Evolutionary conservation across 1,140 invertebrate species (phyloP).

Genomic region (Hydropsyche tenuis): DNA sequence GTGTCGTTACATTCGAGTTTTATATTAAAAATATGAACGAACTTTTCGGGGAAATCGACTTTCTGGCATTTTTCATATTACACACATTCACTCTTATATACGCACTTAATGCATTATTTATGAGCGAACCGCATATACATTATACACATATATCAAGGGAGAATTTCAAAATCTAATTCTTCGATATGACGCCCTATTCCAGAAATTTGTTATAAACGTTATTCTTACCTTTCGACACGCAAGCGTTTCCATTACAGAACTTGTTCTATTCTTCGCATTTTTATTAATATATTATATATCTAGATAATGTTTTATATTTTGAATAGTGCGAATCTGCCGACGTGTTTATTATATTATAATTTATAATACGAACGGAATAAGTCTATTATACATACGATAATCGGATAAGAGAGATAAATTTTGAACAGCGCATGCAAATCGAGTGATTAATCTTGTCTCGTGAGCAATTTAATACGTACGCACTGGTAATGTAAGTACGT

Average conservation of each 20-base stretch:
- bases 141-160: slow-evolving; percentile 17
- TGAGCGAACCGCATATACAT: slow-evolving; percentile 19
- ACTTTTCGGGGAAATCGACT: neutral
- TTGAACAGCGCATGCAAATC: slow-evolving; percentile 9
- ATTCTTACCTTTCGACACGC: neutral
- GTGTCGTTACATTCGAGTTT: too few species aligned
- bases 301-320: neutral
- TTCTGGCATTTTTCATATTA: slow-evolving; percentile 10
- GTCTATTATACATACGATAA: too few species aligned
- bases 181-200: neutral
- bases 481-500: too few species aligned
- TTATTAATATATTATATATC: neutral
- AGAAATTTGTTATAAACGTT: slow-evolving; percentile 17
- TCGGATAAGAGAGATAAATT: too few species aligned
- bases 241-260: neutral
- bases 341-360: neutral
- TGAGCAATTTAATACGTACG: neutral
- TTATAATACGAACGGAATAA: neutral
- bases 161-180: slow-evolving; percentile 24
- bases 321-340: neutral
- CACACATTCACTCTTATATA: slow-evolving; percentile 1
- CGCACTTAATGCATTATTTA: slow-evolving; percentile 30
- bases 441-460: slow-evolving; percentile 17
- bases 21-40: neutral
- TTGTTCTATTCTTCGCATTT: too few species aligned